Percentiles rank a stretch among this genome's conserved stretches.
Evolutionary conservation across 2,113 vertebrate species (phyloP).

Genomic region (Dipodomys ordii): DNA sequence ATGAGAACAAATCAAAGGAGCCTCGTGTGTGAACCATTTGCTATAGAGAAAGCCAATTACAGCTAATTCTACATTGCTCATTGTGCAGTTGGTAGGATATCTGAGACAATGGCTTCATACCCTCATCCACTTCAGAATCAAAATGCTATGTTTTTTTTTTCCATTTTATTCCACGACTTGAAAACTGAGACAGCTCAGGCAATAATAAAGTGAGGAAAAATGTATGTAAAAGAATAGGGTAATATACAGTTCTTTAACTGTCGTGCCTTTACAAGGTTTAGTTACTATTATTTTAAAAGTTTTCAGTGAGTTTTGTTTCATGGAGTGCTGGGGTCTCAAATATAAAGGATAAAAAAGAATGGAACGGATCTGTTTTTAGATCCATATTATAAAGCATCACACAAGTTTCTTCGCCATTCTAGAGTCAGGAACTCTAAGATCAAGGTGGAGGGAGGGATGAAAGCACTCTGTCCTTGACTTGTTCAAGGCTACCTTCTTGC

Average conservation of each 20-base stretch:
- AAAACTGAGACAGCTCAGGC: not conserved
- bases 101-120: slow-evolving; percentile 49
- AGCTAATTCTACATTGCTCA: slow-evolving; percentile 55
- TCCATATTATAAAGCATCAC: not conserved
- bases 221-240: not conserved
- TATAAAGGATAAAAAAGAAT: not conserved
- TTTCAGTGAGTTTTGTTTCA: not conserved
- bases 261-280: not conserved
- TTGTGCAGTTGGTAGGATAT: slow-evolving; percentile 31
- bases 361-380: not conserved
- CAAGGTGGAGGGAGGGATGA: not conserved
- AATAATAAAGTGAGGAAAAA: not conserved
- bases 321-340: not conserved
- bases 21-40: slow-evolving; percentile 54
- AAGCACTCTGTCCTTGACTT: not conserved
- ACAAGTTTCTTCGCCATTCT: not conserved
- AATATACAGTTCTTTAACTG: not conserved
- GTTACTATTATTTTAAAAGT: not conserved
- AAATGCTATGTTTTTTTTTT: not conserved
- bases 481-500: not conserved
- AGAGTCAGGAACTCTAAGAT: not conserved
- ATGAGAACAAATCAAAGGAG: slow-evolving; percentile 66
- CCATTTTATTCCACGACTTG: not conserved
- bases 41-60: slow-evolving; percentile 68
- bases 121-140: slow-evolving; percentile 19